These are phyloP conservation scores for Mixornis gularis DNA, from an alignment of 2,113 vertebrate genomes.

Conservation along the genomic window DNA sequence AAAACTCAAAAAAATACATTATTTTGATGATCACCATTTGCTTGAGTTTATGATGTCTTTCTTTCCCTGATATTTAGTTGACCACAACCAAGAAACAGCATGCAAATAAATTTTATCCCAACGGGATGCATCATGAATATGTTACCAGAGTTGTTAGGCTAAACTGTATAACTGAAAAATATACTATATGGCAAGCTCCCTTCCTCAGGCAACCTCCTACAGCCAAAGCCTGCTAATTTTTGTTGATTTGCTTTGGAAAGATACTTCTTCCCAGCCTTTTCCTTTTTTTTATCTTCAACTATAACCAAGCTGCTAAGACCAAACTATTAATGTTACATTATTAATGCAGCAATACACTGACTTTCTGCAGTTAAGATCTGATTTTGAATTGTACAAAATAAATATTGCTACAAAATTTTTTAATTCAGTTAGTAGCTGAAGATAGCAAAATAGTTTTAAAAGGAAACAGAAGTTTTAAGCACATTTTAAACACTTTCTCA, in stretches of 20 bases:
- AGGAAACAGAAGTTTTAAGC: not conserved
- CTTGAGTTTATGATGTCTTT: not conserved
- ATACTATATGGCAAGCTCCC: not conserved
- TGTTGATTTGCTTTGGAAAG: not conserved
- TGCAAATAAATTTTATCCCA: not conserved
- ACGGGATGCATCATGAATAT: not conserved
- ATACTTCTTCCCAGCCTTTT: not conserved
- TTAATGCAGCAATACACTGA: not conserved
- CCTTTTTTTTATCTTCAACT: not conserved
- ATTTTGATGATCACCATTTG: not conserved
- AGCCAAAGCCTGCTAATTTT: not conserved
- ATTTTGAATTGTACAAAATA: not conserved
- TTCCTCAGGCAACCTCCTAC: not conserved
- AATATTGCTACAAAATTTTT: not conserved
- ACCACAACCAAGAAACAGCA: not conserved
- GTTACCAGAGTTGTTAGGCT: not conserved
- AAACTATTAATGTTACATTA: not conserved
- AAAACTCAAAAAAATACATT: rapidly evolving
- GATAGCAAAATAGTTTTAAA: not conserved
- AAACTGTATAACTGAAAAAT: not conserved
- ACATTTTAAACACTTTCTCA: not conserved
- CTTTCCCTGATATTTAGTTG: not conserved
- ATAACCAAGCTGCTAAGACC: not conserved
- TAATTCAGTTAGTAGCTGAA: not conserved
- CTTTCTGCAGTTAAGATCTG: not conserved